Evolutionary conservation across 2,113 vertebrate genomes (phyloP).

Genomic region (Rutilus rutilus): DNA sequence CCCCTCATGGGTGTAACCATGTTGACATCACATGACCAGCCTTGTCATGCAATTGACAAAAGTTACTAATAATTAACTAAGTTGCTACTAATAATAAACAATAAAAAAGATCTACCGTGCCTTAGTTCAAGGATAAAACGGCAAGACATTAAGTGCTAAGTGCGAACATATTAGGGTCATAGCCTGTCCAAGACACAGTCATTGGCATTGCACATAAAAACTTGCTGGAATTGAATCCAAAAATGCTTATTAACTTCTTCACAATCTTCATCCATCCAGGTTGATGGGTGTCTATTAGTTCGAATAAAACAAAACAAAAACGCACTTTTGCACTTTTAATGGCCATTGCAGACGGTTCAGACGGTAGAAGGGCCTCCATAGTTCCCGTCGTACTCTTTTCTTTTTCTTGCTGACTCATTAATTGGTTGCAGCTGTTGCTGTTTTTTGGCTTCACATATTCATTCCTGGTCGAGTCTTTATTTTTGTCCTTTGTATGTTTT

Average conservation of each 20-base stretch:
- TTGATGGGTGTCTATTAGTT: not conserved
- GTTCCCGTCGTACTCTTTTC: not conserved
- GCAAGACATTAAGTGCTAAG: not conserved
- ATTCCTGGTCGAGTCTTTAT: not conserved
- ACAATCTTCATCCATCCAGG: not conserved
- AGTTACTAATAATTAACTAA: not conserved
- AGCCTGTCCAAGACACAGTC: not conserved
- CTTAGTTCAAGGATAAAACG: not conserved
- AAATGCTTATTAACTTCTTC: not conserved
- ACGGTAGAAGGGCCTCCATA: not conserved
- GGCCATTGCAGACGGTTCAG: not conserved
- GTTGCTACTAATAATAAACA: not conserved
- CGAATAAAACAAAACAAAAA: not conserved
- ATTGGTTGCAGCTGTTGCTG: conserved; percentile 13
- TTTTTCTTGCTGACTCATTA: conserved; percentile 23
- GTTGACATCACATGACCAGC: conserved; percentile 15
- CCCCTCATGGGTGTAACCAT: not conserved
- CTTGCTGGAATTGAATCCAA: not conserved
- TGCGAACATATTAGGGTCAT: not conserved
- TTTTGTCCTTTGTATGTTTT: not conserved
- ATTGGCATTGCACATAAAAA: not conserved
- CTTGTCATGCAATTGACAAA: not conserved
- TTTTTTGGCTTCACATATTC: not conserved
- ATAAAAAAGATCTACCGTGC: not conserved
- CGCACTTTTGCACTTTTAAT: not conserved